phyloP scores from a whole-genome alignment of 23 tunicate genomes.

The Oikopleura dioica region DNA sequence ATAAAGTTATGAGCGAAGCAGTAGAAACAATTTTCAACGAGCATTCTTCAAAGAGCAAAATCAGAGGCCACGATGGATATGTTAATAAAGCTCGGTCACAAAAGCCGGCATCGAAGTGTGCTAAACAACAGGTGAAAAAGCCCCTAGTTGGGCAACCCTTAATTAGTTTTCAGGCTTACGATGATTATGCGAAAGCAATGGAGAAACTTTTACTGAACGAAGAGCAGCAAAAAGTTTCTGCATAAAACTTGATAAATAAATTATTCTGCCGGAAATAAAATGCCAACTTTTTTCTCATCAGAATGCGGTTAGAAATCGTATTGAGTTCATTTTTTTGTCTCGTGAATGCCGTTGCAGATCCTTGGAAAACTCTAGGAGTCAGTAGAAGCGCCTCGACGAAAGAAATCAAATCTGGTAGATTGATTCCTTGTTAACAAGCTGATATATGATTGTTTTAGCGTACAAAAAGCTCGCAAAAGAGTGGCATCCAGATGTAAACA shows the following conservation, averaged over 20 bases:
- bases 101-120: background rate
- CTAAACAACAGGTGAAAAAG: background rate
- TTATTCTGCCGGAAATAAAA: too few relatives aligned
- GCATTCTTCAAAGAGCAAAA: background rate
- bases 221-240: background rate
- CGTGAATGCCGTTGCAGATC: background rate
- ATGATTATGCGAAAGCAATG: background rate
- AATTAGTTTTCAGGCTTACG: too few relatives aligned
- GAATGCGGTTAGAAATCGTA: too few relatives aligned
- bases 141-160: too few relatives aligned
- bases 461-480: constrained; percentile 49
- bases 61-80: constrained; percentile 6
- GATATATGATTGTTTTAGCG: too few relatives aligned
- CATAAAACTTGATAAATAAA: too few relatives aligned
- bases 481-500: constrained; percentile 83
- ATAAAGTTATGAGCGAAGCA: background rate
- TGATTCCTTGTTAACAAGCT: too few relatives aligned
- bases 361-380: constrained; percentile 24
- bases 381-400: constrained; percentile 26
- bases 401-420: constrained; percentile 80
- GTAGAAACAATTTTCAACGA: background rate
- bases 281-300: too few relatives aligned
- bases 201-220: background rate
- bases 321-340: background rate
- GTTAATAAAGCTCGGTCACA: background rate